Evolutionary conservation across 2,888 invertebrate genomes (phyloP).

Genomic region (Isoperla grammatica): DNA sequence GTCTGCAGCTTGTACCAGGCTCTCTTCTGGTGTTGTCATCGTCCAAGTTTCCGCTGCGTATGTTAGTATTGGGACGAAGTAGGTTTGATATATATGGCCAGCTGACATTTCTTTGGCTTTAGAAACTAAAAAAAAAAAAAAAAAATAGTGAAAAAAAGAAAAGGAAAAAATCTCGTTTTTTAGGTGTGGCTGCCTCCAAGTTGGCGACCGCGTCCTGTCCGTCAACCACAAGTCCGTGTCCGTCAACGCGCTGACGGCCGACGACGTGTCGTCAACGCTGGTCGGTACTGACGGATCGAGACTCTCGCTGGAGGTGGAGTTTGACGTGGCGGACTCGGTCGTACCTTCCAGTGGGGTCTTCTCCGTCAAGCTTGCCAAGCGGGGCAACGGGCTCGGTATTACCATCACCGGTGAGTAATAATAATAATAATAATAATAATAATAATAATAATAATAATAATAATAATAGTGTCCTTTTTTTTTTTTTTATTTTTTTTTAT

Average conservation of each 20-base stretch:
- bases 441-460: background rate
- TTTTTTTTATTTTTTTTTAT: too few species aligned
- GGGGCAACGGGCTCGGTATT: conserved; percentile 74
- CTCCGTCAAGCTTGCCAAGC: conserved; percentile 74
- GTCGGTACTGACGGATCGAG: conserved; percentile 42
- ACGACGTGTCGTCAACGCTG: conserved; percentile 43
- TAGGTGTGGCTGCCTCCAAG: conserved; percentile 68
- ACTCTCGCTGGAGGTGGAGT: conserved; percentile 76
- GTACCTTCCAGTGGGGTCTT: conserved; percentile 88
- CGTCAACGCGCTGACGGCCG: conserved; percentile 38
- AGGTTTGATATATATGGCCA: too few species aligned
- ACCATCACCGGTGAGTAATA: conserved; percentile 73
- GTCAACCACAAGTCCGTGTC: conserved; percentile 67
- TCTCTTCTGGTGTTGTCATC: too few species aligned
- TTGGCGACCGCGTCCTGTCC: conserved; percentile 76
- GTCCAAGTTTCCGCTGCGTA: too few species aligned
- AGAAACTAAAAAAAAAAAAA: too few species aligned
- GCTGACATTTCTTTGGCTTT: too few species aligned
- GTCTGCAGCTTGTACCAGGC: too few species aligned
- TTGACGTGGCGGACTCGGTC: conserved; percentile 86
- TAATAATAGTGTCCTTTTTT: too few species aligned
- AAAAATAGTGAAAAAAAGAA: too few species aligned
- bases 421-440: background rate
- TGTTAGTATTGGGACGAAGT: too few species aligned
- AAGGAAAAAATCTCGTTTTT: too few species aligned